phyloP scores from a whole-genome alignment of 2,113 vertebrate species.

The Prinia subflava region DNA sequence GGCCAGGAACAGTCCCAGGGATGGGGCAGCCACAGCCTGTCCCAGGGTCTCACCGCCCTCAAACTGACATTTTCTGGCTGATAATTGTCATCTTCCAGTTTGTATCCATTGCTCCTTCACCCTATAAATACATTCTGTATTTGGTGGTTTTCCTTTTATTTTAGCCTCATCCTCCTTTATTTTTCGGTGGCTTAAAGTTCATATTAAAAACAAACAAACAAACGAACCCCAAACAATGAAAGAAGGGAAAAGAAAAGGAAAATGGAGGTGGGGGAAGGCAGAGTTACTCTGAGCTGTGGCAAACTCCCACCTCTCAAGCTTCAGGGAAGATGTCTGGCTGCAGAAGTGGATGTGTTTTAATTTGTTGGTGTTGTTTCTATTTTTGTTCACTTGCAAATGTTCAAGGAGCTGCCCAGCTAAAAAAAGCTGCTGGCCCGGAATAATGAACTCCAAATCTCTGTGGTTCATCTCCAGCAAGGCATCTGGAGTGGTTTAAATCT shows the following conservation, averaged over 20 bases:
- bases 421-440: not conserved
- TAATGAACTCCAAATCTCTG: not conserved
- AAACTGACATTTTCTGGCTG: not conserved
- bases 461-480: not conserved
- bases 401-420: not conserved
- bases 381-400: not conserved
- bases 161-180: not conserved
- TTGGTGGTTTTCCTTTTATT: not conserved
- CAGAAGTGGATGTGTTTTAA: not conserved
- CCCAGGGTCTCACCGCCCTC: not conserved
- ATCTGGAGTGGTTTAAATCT: not conserved
- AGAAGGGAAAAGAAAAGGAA: not conserved
- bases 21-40: not conserved
- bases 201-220: not conserved
- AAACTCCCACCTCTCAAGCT: not conserved
- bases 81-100: not conserved
- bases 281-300: not conserved
- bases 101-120: not conserved
- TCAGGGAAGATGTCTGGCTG: not conserved
- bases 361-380: not conserved
- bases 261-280: not conserved
- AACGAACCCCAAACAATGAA: not conserved
- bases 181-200: not conserved
- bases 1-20: not conserved
- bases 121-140: accelerated